Base-by-base conservation (phyloP, 2,113 vertebrate genomes). In the Bettongia penicillata region DNA sequence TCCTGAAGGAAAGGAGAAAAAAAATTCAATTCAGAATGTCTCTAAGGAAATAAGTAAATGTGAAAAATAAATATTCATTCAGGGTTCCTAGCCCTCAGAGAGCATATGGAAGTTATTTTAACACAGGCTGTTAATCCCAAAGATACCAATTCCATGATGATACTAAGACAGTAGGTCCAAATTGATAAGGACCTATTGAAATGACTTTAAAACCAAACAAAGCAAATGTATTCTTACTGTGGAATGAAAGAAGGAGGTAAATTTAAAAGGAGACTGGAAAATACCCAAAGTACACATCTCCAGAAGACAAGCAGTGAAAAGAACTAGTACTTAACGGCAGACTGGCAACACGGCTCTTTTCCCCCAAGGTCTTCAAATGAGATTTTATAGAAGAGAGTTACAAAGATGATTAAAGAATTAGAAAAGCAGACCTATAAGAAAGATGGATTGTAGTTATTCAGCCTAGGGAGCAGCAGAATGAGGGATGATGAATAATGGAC, bases 31-130 rank as follows among this genome's bases (percentile, higher is more conserved):
- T 97, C 77, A 26, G 0, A 95, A 55, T 61, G 3, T 92, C 51
- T 96, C 91, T 68, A 96, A 95, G 97, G 93, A 95, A 31, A 22
- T 93, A 93, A 93, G 12, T 96, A 97, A 96, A 96, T 97, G 94
- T 96, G 57, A 95, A 97, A 97, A 96, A 93, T 89, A 97, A 97
- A 96, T 95, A 77, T 96, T 95, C 93, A 48, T 53, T 95, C 94
- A 57, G n/a, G 49, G n/a, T 90, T 97, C 51, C 89, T 55, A 94
- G 51, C 52, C 90, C 94, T 91, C 95, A 93, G 89, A 97, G 94
- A 93, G 23, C 91, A 53, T 16, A 93, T 0, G 43, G 94, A 19
- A 52, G n/a, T 43, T 95, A 89, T 94, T 84, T 84, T 84, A 84
- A 84, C 50, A 55, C 90, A 97, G 94, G 90, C 50, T 26, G 91